Evolutionary conservation across 1,140 invertebrate species (phyloP).

Genomic region (Stegodyphus dumicola): DNA sequence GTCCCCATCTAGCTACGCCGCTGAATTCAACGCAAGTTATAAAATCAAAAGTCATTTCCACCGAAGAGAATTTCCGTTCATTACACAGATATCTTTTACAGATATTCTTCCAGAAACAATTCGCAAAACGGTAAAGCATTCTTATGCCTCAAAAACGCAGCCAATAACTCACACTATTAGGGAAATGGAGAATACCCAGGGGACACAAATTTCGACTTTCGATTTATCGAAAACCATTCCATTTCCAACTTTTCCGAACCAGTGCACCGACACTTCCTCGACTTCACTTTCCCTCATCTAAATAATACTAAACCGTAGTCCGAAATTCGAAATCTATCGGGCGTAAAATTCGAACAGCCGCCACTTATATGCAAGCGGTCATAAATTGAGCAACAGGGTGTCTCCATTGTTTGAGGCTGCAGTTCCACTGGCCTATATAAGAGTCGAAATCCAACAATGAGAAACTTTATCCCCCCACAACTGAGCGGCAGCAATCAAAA

Average conservation of each 20-base stretch:
- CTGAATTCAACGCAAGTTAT: too few species aligned
- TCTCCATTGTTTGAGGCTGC: constrained; percentile 43
- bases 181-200: too few species aligned
- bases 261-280: neutral
- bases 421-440: constrained; percentile 57
- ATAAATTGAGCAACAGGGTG: constrained; percentile 57
- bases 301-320: neutral
- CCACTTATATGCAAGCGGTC: neutral
- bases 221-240: too few species aligned
- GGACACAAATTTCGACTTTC: too few species aligned
- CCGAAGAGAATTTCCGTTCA: too few species aligned
- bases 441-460: constrained; percentile 33
- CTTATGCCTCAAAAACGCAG: too few species aligned
- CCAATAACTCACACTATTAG: too few species aligned
- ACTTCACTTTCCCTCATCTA: neutral
- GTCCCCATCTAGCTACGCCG: too few species aligned
- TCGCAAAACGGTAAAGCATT: too few species aligned
- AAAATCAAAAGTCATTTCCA: too few species aligned
- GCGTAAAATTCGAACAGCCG: constrained; percentile 46
- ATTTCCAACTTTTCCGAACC: constrained; percentile 3
- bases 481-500: constrained; percentile 32
- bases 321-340: constrained; percentile 38
- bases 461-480: constrained; percentile 30
- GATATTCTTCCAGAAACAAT: too few species aligned
- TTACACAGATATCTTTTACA: too few species aligned